Evolutionary conservation across 2,888 invertebrate species (phyloP), one percentile per base, ranked within the genome.

Genomic region (Unio delphinus): DNA sequence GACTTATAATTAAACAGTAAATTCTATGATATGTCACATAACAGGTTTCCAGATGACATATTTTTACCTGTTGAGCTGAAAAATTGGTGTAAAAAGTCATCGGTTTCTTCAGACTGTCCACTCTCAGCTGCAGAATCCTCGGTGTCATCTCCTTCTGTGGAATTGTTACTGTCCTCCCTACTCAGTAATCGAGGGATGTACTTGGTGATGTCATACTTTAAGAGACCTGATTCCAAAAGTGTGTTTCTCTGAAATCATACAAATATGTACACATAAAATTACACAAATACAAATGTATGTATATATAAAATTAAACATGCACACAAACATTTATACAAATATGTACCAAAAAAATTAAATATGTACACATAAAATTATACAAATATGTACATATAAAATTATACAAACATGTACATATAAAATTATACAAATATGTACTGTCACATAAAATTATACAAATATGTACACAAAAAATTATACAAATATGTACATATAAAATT

Each of bases 221-320:
- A 80, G 30, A 88, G 65, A 0, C 81, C 82, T n/a, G 76, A 79
- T 68, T 88, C 87, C 2, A 87, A 67, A 65, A 82, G 82, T 60
- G 83, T 80, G 76, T 86, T 87, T 74, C 87, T 83, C 87, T 87
- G 73, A 8, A 73, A 69, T 59, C 54, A 64, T 18, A 23, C 17
- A 55, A 58, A 26, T 23, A 61, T 30, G n/a, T 59, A n/a, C 2
- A 23, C 17, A 65, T 65, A 56, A 58, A 58, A 58, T 23, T 58
- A 58, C 17, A 23, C 6, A n/a, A 58, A 23, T 58, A 57, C 20
- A 3, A 23, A 23, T 23, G 23, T 23, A 30, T 30, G 4, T 30
- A 30, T 4, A 4, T 4, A 30, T 30, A 30, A 30, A 3, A 30
- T 30, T 23, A 23, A 23, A 23, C 23, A 23, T 23, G 23, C 23